Evolutionary conservation across 2,888 invertebrate species (phyloP).

Genomic region (Aromia moschata): DNA sequence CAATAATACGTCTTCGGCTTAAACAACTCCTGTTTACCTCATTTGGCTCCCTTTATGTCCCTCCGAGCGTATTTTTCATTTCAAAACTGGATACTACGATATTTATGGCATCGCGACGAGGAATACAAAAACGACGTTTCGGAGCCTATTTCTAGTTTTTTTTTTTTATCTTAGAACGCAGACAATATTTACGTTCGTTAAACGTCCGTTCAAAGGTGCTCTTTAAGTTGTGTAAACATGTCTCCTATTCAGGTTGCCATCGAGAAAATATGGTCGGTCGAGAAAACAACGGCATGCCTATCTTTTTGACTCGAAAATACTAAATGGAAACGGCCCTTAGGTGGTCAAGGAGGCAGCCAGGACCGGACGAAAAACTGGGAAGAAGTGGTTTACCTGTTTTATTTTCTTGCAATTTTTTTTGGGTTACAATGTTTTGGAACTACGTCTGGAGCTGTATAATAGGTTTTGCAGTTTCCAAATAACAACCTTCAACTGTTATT

Average conservation of each 20-base stretch:
- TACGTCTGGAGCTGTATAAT: too few relatives aligned
- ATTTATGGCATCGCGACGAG: slow-evolving; percentile 7
- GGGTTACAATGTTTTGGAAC: too few relatives aligned
- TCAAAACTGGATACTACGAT: slow-evolving; percentile 9
- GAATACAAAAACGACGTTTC: slow-evolving; percentile 1
- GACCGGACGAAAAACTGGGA: slow-evolving; percentile 6
- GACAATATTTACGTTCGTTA: background rate
- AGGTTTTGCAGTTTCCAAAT: too few relatives aligned
- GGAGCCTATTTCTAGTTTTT: slow-evolving; percentile 2
- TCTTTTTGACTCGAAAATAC: slow-evolving; percentile 6
- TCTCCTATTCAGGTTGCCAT: slow-evolving; percentile 13
- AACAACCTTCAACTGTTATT: too few relatives aligned
- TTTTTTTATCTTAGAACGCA: background rate
- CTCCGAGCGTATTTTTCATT: background rate
- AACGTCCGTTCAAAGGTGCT: background rate
- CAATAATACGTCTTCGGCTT: background rate
- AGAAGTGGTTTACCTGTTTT: too few relatives aligned
- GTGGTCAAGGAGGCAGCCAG: slow-evolving; percentile 8
- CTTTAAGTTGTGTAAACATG: slow-evolving; percentile 11
- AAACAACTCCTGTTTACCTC: slow-evolving; percentile 1
- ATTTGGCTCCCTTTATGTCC: background rate
- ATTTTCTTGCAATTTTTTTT: too few relatives aligned
- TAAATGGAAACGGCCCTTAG: slow-evolving; percentile 12
- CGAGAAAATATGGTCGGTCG: slow-evolving; percentile 8
- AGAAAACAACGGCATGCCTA: slow-evolving; percentile 7